Evolutionary conservation across 1,140 invertebrate genomes (phyloP), one percentile per base, ranked within the genome.

Genomic region (Aphaenogaster floridana): DNA sequence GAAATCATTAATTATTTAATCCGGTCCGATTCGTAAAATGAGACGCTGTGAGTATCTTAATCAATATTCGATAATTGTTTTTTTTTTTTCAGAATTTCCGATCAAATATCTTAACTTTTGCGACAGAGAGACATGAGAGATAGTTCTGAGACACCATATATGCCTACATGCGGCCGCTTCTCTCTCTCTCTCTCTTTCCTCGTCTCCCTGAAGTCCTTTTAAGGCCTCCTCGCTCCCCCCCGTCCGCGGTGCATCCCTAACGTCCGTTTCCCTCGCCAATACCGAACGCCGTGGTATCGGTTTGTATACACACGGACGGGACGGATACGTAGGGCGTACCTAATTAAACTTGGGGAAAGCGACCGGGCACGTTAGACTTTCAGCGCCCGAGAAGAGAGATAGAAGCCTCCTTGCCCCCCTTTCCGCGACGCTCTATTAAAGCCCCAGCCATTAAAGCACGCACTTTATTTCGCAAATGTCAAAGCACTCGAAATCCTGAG

Each of bases 281-380:
- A 77, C 57, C 45, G 64, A 81, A 81, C 66, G 68, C 57, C 54
- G 17, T 64, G 48, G 71, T 84, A 85, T 85, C 81, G 57, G 81
- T 85, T 85, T 85, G 57, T 85, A 85, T 85, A 85, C 57, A 85
- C 71, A 77, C 48, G 68, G 57, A 84, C 63, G 59, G 28, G 15
- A 76, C 36, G 71, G 45, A 77, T 85, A 77, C 72, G 52, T 78
- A 77, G 81, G 81, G 45, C 71, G 71, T 54, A 85, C 71, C 81
- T 85, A 85, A 85, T 85, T 85, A 85, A 85, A 85, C 71, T 77
- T 77, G 57, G 71, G 71, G 28, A 85, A 85, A 81, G 66, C 79
- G 79, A 50, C 63, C 34, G n/a, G 34, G 76, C 76, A 79, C 36
- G 66, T 81, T 54, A 69, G 79, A 81, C 66, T 71, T 81, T 81